These are phyloP conservation scores for Pammene fasciana DNA, from an alignment of 2,888 invertebrate species.

Conservation along the genomic window DNA sequence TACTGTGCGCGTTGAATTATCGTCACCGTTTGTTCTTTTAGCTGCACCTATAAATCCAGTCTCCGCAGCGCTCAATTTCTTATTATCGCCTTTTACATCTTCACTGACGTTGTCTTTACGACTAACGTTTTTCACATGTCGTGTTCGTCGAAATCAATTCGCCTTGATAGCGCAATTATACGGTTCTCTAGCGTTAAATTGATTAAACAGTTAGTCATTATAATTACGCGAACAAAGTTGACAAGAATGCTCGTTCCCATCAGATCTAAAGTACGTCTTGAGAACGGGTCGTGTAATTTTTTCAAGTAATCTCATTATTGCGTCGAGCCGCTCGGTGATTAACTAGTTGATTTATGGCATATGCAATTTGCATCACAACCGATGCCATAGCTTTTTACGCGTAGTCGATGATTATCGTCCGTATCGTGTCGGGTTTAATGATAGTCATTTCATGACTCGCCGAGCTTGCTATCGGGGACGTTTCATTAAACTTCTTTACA, in stretches of 20 bases:
- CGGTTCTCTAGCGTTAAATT: conserved; percentile 44
- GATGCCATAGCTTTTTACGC: conserved; percentile 79
- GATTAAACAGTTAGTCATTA: conserved; percentile 44
- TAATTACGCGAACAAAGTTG: conserved; percentile 50
- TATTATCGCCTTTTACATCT: conserved; percentile 76
- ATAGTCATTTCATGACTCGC: conserved; percentile 81
- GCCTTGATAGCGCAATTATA: conserved; percentile 27
- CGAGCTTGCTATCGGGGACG: conserved; percentile 76
- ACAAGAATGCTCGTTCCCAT: conserved; percentile 62
- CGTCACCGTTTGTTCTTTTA: conserved; percentile 70
- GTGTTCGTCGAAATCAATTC: conserved; percentile 46
- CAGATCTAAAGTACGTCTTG: conserved; percentile 53
- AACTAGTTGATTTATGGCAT: conserved; percentile 80
- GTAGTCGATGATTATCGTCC: conserved; percentile 79
- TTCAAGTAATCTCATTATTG: conserved; percentile 81
- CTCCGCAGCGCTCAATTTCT: conserved; percentile 67
- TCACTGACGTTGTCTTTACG: conserved; percentile 58
- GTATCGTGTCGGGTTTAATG: conserved; percentile 82
- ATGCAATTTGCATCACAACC: conserved; percentile 80
- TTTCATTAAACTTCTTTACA: conserved; percentile 80
- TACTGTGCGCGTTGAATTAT: conserved; percentile 78
- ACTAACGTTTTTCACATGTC: conserved; percentile 58
- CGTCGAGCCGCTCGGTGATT: conserved; percentile 76
- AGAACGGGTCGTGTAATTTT: conserved; percentile 67
- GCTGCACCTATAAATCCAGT: conserved; percentile 69